These are phyloP conservation scores for Leptogaster cylindrica DNA, from an alignment of 2,888 invertebrate genomes.

Conservation along the genomic window DNA sequence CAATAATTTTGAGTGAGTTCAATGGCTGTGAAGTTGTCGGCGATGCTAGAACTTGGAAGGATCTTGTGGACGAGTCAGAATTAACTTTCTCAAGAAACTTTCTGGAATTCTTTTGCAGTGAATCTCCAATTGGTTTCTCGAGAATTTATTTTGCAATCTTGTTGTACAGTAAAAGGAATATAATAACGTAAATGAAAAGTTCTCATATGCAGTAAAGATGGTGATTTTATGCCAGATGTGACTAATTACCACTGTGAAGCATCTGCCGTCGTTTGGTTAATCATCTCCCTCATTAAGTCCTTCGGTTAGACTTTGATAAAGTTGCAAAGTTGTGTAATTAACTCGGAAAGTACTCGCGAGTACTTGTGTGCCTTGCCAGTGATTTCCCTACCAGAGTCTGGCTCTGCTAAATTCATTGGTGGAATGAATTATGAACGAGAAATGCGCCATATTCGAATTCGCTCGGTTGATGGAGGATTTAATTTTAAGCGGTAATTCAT, in stretches of 20 bases:
- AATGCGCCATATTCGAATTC: neutral
- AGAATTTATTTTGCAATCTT: too few species aligned
- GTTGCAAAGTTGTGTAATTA: conserved; percentile 21
- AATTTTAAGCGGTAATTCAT: conserved; percentile 7
- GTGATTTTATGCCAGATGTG: too few species aligned
- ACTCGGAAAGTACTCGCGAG: neutral
- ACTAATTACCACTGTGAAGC: conserved; percentile 3
- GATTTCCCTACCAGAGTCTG: neutral
- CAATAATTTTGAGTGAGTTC: neutral
- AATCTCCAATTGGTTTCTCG: too few species aligned
- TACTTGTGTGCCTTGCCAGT: neutral
- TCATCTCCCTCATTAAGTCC: conserved; percentile 25
- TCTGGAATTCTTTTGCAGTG: too few species aligned
- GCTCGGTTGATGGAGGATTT: neutral
- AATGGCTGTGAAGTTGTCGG: too few species aligned
- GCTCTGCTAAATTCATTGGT: neutral
- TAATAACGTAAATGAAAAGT: too few species aligned
- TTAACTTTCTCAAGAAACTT: too few species aligned
- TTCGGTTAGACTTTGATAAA: conserved; percentile 21
- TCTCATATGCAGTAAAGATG: conserved; percentile 9
- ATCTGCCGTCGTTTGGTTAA: conserved; percentile 17
- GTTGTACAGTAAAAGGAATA: neutral
- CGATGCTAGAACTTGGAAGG: too few species aligned
- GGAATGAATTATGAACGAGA: conserved; percentile 9
- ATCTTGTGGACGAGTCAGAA: too few species aligned